Percentiles rank a stretch among this genome's conserved stretches.
Conservation (phyloP, 2,888 invertebrate genomes). For the Neoscelio sp. region DNA sequence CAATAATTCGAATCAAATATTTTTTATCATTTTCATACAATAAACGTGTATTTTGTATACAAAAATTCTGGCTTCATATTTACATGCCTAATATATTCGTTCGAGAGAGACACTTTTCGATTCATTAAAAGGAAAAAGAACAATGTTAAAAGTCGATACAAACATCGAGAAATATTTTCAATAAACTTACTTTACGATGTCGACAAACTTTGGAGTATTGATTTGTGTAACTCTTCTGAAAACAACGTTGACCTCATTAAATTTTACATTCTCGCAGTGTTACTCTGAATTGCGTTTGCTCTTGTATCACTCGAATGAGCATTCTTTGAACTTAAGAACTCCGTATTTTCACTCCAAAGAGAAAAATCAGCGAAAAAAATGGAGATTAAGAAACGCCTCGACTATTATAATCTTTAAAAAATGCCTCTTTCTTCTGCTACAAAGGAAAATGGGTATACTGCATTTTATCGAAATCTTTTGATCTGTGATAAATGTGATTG, state of each 20-base stretch:
- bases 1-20: too few relatives aligned
- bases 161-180: too few relatives aligned
- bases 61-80: too few relatives aligned
- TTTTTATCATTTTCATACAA: too few relatives aligned
- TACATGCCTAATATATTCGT: too few relatives aligned
- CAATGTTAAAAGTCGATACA: too few relatives aligned
- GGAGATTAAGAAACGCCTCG: not conserved
- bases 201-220: not conserved
- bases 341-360: not conserved
- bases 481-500: too few relatives aligned
- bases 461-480: not conserved
- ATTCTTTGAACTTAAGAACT: not conserved
- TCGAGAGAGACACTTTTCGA: too few relatives aligned
- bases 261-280: not conserved
- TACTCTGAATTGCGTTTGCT: not conserved
- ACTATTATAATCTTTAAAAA: not conserved
- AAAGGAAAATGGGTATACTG: constrained; percentile 2
- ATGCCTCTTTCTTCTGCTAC: not conserved
- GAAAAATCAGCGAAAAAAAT: not conserved
- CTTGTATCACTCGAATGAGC: not conserved
- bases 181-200: not conserved
- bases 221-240: not conserved
- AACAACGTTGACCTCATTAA: not conserved
- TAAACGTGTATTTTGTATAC: too few relatives aligned
- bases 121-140: too few relatives aligned